Percentiles rank a stretch among this genome's conserved stretches.
Evolutionary conservation across 2,113 vertebrate genomes (phyloP).

Genomic region (Solea solea): DNA sequence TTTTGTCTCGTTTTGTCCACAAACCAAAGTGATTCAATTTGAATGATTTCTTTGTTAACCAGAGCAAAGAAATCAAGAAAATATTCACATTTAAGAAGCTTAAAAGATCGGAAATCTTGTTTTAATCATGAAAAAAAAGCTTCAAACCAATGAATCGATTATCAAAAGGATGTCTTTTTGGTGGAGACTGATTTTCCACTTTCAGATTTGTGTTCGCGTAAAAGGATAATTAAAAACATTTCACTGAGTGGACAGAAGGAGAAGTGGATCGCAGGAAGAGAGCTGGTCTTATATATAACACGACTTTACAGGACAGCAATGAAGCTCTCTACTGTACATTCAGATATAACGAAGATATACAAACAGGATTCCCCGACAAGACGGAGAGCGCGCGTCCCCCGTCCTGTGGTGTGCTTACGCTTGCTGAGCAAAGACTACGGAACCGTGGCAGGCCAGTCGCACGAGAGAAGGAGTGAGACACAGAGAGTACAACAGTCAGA

Average conservation of each 20-base stretch:
- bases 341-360: slow-evolving; percentile 67
- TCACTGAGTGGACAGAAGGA: slow-evolving; percentile 10
- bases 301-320: slow-evolving; percentile 47
- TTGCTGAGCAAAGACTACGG: slow-evolving; percentile 57
- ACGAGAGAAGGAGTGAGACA: slow-evolving; percentile 56
- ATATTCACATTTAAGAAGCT: no score
- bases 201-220: slow-evolving; percentile 9
- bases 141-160: no score
- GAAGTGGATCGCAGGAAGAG: slow-evolving; percentile 28
- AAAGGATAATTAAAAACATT: background rate
- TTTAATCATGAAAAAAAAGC: no score
- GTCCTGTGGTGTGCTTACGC: slow-evolving; percentile 52
- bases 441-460: slow-evolving; percentile 51
- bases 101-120: no score
- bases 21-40: no score
- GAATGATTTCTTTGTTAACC: no score
- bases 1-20: no score
- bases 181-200: slow-evolving; percentile 4
- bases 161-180: background rate
- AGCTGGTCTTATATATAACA: slow-evolving; percentile 40
- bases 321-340: slow-evolving; percentile 70
- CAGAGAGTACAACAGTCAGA: slow-evolving; percentile 45
- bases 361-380: slow-evolving; percentile 64
- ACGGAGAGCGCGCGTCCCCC: slow-evolving; percentile 55
- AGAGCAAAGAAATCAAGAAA: no score